Conservation (phyloP, 2,113 vertebrate species). For the Poeciliopsis prolifica region DNA sequence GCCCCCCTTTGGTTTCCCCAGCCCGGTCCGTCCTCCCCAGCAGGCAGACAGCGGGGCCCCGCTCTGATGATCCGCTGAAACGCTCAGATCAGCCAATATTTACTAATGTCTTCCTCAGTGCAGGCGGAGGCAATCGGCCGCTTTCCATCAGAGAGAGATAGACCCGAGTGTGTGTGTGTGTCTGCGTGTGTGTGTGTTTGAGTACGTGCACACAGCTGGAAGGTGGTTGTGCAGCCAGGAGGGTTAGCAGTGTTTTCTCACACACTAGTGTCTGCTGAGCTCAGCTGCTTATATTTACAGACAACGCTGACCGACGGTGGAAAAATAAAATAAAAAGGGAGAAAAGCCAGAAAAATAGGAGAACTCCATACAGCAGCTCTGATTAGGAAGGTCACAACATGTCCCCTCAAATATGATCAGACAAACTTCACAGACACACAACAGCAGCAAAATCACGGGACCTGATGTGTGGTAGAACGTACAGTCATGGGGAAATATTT, state of each 20-base stretch:
- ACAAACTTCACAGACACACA: too few relatives aligned
- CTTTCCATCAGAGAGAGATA: slow-evolving; percentile 37
- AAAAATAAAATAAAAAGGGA: not conserved
- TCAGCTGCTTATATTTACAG: slow-evolving; percentile 80
- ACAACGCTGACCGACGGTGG: slow-evolving; percentile 26
- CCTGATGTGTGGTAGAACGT: too few relatives aligned
- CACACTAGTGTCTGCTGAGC: slow-evolving; percentile 80
- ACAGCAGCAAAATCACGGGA: too few relatives aligned
- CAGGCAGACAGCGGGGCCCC: slow-evolving; percentile 35
- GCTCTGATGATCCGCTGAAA: slow-evolving; percentile 28
- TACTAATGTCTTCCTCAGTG: slow-evolving; percentile 50
- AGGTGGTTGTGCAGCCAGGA: slow-evolving; percentile 40
- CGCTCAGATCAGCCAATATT: slow-evolving; percentile 71
- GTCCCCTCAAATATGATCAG: too few relatives aligned
- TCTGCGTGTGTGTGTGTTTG: slow-evolving; percentile 23
- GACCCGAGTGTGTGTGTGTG: slow-evolving; percentile 35
- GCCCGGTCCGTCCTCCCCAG: not conserved
- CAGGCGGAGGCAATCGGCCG: slow-evolving; percentile 12
- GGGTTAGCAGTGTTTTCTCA: slow-evolving; percentile 80
- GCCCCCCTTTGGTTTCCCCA: slow-evolving; percentile 66
- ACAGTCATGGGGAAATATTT: too few relatives aligned
- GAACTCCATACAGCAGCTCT: not conserved
- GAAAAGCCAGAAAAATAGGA: slow-evolving; percentile 11
- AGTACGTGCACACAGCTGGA: slow-evolving; percentile 66
- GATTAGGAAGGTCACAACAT: not conserved